Conservation (phyloP, 2,888 invertebrate species). For the Gibbula magus region DNA sequence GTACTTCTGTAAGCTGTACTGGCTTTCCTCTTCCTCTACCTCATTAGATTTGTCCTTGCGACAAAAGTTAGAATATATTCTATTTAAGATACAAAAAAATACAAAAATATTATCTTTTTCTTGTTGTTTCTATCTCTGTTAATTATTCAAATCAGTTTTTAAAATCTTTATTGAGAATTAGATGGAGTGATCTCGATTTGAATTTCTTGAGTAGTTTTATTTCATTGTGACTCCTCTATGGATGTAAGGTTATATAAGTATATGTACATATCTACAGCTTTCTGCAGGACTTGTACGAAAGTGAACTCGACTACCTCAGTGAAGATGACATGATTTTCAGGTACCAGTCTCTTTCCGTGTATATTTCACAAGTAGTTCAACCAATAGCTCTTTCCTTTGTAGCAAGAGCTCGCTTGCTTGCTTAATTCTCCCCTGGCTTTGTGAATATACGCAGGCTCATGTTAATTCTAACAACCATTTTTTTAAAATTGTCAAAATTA, state of each 20-base stretch:
- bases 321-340: slow-evolving; percentile 1
- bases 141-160: too few species aligned
- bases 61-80: too few species aligned
- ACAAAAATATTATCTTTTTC: too few species aligned
- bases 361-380: background rate
- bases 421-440: background rate
- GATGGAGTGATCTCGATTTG: background rate
- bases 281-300: slow-evolving; percentile 3
- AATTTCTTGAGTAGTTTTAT: background rate
- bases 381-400: background rate
- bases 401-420: background rate
- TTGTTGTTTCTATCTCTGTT: too few species aligned
- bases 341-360: background rate
- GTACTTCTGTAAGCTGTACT: too few species aligned
- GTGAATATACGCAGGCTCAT: background rate
- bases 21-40: too few species aligned
- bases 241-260: background rate
- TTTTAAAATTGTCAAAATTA: too few species aligned
- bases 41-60: too few species aligned
- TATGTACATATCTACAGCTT: slow-evolving; percentile 14
- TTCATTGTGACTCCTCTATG: background rate
- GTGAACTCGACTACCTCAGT: slow-evolving; percentile 5
- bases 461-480: background rate
- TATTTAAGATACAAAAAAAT: too few species aligned
- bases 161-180: too few species aligned